A percentile compares a stretch with the other conserved stretches of the same genome.
Conservation (phyloP, 2,797 vertebrate genomes). For the Argentina silus region DNA sequence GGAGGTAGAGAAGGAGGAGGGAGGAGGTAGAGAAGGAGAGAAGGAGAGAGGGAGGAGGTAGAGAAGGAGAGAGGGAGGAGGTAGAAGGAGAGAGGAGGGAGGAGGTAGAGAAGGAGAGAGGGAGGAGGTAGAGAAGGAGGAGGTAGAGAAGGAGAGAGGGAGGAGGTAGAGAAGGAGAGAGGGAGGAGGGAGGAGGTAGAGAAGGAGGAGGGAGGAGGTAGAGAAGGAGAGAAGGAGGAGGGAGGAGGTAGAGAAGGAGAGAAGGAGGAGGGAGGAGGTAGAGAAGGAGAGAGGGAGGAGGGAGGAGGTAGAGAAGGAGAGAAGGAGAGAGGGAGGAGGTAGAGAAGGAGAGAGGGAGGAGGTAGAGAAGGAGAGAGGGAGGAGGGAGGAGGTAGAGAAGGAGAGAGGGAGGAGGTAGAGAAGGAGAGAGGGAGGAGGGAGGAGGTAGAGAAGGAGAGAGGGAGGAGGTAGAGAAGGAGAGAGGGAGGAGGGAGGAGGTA, state of each 20-base stretch:
- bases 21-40: slow-evolving; percentile 15
- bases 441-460: slow-evolving; percentile 16
- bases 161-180: slow-evolving; percentile 19
- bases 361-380: background rate
- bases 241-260: slow-evolving; percentile 21
- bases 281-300: background rate
- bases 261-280: slow-evolving; percentile 24
- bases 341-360: slow-evolving; percentile 2
- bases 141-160: slow-evolving; percentile 9
- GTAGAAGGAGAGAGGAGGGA: too few relatives aligned
- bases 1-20: slow-evolving; percentile 18
- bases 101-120: slow-evolving; percentile 16
- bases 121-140: too few relatives aligned
- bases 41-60: slow-evolving; percentile 27
- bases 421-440: too few relatives aligned
- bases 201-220: slow-evolving; percentile 13
- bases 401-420: slow-evolving; percentile 16
- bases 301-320: slow-evolving; percentile 21
- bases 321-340: slow-evolving; percentile 26
- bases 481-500: slow-evolving; percentile 25
- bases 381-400: slow-evolving; percentile 28
- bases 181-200: slow-evolving; percentile 27
- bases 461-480: slow-evolving; percentile 18
- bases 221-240: background rate
- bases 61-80: background rate